Evolutionary conservation across 2,888 invertebrate species (phyloP), one percentile per base, ranked within the genome.

Genomic region (Deilephila elpenor): DNA sequence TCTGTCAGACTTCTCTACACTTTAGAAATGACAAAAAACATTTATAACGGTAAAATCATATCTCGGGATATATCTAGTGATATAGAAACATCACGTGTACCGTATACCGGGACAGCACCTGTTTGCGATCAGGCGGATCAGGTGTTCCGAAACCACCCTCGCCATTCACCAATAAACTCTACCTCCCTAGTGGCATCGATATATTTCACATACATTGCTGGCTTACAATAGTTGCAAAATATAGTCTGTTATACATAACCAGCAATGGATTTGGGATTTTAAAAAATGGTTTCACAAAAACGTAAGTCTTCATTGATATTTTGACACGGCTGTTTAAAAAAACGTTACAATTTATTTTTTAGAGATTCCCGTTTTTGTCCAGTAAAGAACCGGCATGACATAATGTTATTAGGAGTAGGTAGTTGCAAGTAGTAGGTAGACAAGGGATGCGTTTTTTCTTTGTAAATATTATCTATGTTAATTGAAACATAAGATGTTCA

Each of bases 91-190:
- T 74, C 78, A 73, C 82, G 80, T 82, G 74, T 73, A 77, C 37
- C 75, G 72, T 67, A 72, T 64, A 59, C 78, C 76, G 74, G 72
- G 78, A 81, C 79, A 75, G 81, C 89, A 89, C 89, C 89, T 90
- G 89, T 90, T 87, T 72, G 81, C 76, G 74, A 67, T 67, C 67
- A 67, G 67, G 67, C 67, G 81, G 87, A 85, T 89, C 89, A 89
- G 89, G 89, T 90, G 89, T 87, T 83, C 81, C 70, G 75, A 81
- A 82, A 76, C 74, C 79, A 78, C 81, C 80, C 79, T 80, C 77
- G 77, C 78, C 80, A 75, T 74, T 70, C 32, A 72, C 71, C 70
- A 77, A 75, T 51, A 71, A 70, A 44, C 34, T 8, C 6, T 19
- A 60, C 5, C 56, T 4, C 53, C 71, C 29, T 51, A 34, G 7